Conservation (phyloP, 2,113 vertebrate species). For the Grammomys surdaster region DNA sequence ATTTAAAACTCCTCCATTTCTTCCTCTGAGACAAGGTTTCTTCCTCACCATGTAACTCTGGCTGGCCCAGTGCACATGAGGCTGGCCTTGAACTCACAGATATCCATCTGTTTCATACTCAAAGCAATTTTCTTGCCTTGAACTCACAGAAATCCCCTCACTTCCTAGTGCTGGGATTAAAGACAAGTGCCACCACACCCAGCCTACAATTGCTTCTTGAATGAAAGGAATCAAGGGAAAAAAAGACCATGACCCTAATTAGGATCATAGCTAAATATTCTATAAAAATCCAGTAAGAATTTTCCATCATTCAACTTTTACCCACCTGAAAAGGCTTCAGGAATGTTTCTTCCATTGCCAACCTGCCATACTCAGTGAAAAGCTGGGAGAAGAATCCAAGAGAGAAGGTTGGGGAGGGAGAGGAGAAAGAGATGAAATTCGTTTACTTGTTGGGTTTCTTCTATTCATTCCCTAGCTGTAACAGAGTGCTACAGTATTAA, state of each 20-base stretch:
- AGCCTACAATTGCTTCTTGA: constrained; percentile 22
- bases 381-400: constrained; percentile 88
- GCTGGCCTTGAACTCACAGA: neutral
- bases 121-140: neutral
- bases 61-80: neutral
- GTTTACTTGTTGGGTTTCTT: constrained; percentile 54
- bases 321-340: constrained; percentile 98
- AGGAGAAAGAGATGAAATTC: constrained; percentile 47
- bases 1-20: neutral
- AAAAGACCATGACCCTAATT: constrained; percentile 20
- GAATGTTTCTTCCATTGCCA: constrained; percentile 99
- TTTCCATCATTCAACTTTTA: neutral
- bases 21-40: neutral
- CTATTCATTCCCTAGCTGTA: neutral
- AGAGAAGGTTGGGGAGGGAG: neutral
- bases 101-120: neutral
- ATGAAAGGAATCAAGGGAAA: constrained; percentile 45
- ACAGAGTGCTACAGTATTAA: constrained; percentile 32
- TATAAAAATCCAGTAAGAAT: constrained; percentile 53
- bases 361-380: constrained; percentile 97
- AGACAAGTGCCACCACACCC: neutral
- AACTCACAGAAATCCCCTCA: neutral
- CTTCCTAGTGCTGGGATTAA: neutral
- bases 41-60: neutral
- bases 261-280: neutral